Percentiles rank a stretch among this genome's conserved stretches.
These are phyloP conservation scores for Synanthedon vespiformis DNA, from an alignment of 2,888 invertebrate genomes.

Conservation along the genomic window DNA sequence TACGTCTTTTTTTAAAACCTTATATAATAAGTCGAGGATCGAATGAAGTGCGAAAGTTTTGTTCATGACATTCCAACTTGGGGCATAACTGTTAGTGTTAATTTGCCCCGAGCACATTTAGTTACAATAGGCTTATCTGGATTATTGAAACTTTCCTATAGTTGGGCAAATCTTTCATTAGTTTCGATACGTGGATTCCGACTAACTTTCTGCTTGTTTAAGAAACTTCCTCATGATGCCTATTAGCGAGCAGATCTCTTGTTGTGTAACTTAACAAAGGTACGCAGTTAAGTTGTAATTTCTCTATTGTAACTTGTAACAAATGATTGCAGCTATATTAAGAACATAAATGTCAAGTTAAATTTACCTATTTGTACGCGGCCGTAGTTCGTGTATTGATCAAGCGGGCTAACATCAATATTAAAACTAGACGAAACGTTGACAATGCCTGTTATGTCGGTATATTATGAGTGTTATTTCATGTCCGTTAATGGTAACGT, in stretches of 20 bases:
- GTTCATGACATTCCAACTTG: neutral
- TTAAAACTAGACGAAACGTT: no score
- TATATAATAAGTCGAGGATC: no score
- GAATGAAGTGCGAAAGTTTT: no score
- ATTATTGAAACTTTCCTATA: constrained; percentile 53
- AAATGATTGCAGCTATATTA: neutral
- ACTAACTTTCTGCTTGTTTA: constrained; percentile 31
- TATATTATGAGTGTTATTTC: no score
- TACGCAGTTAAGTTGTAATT: neutral
- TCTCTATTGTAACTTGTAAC: neutral
- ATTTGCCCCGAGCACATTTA: neutral
- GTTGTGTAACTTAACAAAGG: constrained; percentile 6
- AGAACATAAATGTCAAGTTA: neutral
- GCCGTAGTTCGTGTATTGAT: no score
- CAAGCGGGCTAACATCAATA: no score
- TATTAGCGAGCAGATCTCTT: constrained; percentile 23
- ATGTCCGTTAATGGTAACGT: no score
- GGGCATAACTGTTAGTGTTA: neutral
- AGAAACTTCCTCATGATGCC: constrained; percentile 29
- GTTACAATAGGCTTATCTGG: constrained; percentile 47
- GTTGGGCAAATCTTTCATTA: constrained; percentile 44
- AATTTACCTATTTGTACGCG: neutral
- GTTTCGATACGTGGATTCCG: constrained; percentile 42
- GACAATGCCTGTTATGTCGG: no score
- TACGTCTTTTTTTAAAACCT: no score